Conservation (phyloP, 1,140 invertebrate genomes). For the Bombus difficillimus region DNA sequence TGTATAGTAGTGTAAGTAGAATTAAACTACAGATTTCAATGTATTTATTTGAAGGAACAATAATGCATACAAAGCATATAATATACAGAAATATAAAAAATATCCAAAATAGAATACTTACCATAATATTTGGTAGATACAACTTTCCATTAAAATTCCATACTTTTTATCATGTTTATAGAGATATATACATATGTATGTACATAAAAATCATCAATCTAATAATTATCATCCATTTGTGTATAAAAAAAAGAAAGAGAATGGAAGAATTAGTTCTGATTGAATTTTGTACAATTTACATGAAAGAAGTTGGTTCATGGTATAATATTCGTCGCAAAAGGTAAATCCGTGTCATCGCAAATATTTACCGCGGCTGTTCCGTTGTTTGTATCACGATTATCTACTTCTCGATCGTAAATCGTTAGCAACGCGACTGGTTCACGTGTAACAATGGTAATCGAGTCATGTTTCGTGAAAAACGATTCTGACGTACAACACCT, state of each 20-base stretch:
- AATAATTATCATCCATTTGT: too few species aligned
- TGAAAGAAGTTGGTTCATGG: not conserved
- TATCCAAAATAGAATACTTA: too few species aligned
- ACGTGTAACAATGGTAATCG: constrained; percentile 9
- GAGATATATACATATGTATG: too few species aligned
- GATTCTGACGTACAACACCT: not conserved
- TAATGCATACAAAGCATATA: too few species aligned
- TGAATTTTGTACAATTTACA: not conserved
- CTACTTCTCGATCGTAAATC: constrained; percentile 15
- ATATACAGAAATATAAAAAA: too few species aligned
- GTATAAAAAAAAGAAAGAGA: not conserved
- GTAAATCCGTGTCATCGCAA: constrained; percentile 35
- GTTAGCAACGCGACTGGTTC: not conserved
- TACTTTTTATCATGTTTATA: too few species aligned
- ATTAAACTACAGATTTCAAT: too few species aligned
- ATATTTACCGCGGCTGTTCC: constrained; percentile 32
- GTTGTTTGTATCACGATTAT: constrained; percentile 29
- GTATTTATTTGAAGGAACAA: too few species aligned
- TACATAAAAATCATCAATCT: too few species aligned
- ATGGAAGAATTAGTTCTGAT: not conserved
- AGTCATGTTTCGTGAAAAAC: not conserved
- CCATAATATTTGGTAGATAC: too few species aligned
- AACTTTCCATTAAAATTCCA: too few species aligned
- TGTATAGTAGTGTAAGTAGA: too few species aligned
- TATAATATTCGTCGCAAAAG: constrained; percentile 12